Percentiles rank a stretch among this genome's conserved stretches.
Evolutionary conservation across 2,888 invertebrate species (phyloP).

Genomic region (Aquatica leii): DNA sequence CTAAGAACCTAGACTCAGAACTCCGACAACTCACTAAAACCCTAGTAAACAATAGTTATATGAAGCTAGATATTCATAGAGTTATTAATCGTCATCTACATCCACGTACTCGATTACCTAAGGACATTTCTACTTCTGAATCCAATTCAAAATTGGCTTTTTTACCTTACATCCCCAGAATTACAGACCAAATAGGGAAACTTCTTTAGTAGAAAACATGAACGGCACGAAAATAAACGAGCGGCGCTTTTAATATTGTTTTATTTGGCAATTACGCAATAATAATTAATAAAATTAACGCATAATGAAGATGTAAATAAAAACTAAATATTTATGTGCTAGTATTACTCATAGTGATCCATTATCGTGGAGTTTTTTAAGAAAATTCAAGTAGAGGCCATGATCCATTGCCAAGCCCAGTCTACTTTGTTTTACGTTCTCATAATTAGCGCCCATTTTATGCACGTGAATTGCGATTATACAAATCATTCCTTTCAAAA

Average conservation of each 20-base stretch:
- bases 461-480: conserved; percentile 50
- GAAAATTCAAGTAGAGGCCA: conserved; percentile 49
- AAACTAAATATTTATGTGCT: neutral
- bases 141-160: too few species aligned
- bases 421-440: conserved; percentile 54
- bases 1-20: too few species aligned
- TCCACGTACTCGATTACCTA: too few species aligned
- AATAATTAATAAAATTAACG: neutral
- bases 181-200: too few species aligned
- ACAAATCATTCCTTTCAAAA: conserved; percentile 43
- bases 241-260: neutral
- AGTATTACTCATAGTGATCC: neutral
- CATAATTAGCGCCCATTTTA: conserved; percentile 48
- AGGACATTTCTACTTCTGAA: too few species aligned
- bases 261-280: neutral
- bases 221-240: neutral
- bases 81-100: too few species aligned
- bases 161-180: too few species aligned
- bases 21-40: too few species aligned
- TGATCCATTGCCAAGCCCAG: conserved; percentile 61
- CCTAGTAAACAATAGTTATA: too few species aligned
- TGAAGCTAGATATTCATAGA: too few species aligned
- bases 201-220: neutral
- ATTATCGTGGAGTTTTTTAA: neutral
- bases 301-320: neutral